Percentiles rank a stretch among this genome's conserved stretches.
Conservation (phyloP, 2,888 invertebrate species). For the Noctua janthe region DNA sequence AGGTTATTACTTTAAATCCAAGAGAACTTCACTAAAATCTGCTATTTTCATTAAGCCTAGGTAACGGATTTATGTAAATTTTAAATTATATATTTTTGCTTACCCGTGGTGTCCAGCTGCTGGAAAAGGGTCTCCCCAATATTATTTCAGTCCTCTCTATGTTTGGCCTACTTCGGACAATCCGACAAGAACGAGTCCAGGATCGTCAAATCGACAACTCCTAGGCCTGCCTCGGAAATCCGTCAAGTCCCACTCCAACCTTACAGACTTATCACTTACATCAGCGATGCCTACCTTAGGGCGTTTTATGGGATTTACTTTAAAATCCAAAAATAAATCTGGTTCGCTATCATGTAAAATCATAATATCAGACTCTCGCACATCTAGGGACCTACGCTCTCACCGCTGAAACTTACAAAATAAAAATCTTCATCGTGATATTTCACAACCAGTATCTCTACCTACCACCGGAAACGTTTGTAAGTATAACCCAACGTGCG, state of each 20-base stretch:
- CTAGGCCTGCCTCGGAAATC: background rate
- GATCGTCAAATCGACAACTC: background rate
- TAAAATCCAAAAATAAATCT: background rate
- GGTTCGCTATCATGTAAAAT: background rate
- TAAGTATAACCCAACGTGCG: slow-evolving; percentile 44
- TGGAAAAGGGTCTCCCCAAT: background rate
- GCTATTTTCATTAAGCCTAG: slow-evolving; percentile 9
- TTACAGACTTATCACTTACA: background rate
- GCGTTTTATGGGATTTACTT: background rate
- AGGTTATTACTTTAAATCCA: slow-evolving; percentile 17
- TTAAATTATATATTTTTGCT: background rate
- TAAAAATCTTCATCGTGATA: slow-evolving; percentile 24
- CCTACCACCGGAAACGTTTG: slow-evolving; percentile 59
- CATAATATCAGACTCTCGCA: background rate
- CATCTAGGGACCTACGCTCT: background rate
- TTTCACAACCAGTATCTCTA: slow-evolving; percentile 48
- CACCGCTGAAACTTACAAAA: background rate
- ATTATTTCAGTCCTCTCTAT: background rate
- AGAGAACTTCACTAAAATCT: background rate
- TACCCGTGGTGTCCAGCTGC: background rate
- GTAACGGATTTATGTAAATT: background rate
- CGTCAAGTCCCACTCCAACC: background rate
- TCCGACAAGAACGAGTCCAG: background rate
- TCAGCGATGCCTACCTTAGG: background rate
- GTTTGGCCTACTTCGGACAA: background rate